These are phyloP conservation scores for Drosophila rubida DNA, from an alignment of 2,888 invertebrate species.

Conservation along the genomic window DNA sequence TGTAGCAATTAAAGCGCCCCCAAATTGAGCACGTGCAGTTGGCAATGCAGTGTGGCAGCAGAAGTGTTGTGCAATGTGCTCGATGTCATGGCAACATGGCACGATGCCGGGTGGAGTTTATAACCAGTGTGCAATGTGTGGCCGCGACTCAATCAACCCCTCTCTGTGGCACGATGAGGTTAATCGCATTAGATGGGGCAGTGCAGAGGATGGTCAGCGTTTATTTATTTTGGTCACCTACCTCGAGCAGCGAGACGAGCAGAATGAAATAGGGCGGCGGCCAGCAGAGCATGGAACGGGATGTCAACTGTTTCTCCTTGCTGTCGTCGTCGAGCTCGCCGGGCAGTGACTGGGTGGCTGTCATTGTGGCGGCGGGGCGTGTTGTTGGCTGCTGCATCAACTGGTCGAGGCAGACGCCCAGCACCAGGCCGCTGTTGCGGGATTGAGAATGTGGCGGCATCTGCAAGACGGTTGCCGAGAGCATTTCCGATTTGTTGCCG, in stretches of 20 bases:
- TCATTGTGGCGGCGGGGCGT: slow-evolving; percentile 3
- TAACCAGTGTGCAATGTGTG: slow-evolving; percentile 12
- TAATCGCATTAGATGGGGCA: slow-evolving; percentile 57
- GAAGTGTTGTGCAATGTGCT: slow-evolving; percentile 59
- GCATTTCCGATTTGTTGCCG: slow-evolving; percentile 62
- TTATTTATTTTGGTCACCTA: slow-evolving; percentile 85
- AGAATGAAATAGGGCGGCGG: slow-evolving; percentile 97
- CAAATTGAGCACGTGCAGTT: slow-evolving; percentile 20
- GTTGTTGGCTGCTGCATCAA: slow-evolving; percentile 56
- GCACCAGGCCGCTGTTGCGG: slow-evolving; percentile 62
- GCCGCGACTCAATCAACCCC: slow-evolving; percentile 64
- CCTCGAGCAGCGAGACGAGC: slow-evolving; percentile 96
- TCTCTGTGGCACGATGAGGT: slow-evolving; percentile 12
- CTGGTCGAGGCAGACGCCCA: slow-evolving; percentile 74
- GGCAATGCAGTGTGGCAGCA: not conserved
- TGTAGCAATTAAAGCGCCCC: slow-evolving; percentile 54
- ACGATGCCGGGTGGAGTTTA: slow-evolving; percentile 15
- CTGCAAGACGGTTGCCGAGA: slow-evolving; percentile 71
- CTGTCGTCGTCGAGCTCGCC: not conserved
- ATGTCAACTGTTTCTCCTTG: slow-evolving; percentile 89
- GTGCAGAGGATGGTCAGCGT: not conserved
- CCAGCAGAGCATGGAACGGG: slow-evolving; percentile 95
- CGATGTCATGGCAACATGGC: slow-evolving; percentile 65
- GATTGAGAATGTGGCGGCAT: slow-evolving; percentile 62
- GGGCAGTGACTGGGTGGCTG: slow-evolving; percentile 23